phyloP scores from a whole-genome alignment of 2,888 invertebrate species.

The Diloba caeruleocephala region DNA sequence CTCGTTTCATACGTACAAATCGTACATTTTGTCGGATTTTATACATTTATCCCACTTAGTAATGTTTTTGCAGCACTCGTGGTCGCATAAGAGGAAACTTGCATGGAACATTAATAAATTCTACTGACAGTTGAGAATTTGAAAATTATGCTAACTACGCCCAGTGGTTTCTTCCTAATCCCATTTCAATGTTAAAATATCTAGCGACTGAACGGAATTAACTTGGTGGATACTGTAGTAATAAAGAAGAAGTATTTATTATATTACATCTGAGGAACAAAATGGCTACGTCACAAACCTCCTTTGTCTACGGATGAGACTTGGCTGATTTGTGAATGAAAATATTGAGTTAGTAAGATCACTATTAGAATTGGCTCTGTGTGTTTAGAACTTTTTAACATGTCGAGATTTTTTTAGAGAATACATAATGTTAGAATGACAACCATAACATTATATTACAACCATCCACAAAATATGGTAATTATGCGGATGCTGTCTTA shows the following conservation, averaged over 20 bases:
- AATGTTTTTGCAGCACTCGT: conserved; percentile 55
- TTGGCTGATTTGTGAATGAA: too few species aligned
- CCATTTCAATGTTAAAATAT: conserved; percentile 58
- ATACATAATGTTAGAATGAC: too few species aligned
- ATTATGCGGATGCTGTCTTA: too few species aligned
- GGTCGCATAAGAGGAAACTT: conserved; percentile 36
- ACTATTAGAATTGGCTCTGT: too few species aligned
- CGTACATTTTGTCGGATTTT: conserved; percentile 64
- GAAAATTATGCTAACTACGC: conserved; percentile 60
- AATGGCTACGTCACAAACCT: too few species aligned
- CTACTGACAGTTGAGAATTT: conserved; percentile 54
- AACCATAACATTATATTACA: too few species aligned
- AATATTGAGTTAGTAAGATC: too few species aligned
- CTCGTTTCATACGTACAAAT: conserved; percentile 62
- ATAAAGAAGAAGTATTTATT: conserved; percentile 42
- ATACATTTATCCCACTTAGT: conserved; percentile 59
- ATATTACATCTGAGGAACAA: conserved; percentile 10
- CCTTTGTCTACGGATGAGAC: too few species aligned
- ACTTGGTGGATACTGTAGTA: conserved; percentile 37
- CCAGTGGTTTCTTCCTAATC: conserved; percentile 51
- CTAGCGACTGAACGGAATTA: conserved; percentile 44
- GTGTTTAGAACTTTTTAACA: too few species aligned
- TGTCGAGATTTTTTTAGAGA: too few species aligned
- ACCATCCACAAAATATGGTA: too few species aligned
- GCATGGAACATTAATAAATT: conserved; percentile 54